A percentile compares a stretch with the other conserved stretches of the same genome.
These are phyloP conservation scores for Imbricaverruca yamaguchii DNA, from an alignment of 2,888 invertebrate species.

Conservation along the genomic window DNA sequence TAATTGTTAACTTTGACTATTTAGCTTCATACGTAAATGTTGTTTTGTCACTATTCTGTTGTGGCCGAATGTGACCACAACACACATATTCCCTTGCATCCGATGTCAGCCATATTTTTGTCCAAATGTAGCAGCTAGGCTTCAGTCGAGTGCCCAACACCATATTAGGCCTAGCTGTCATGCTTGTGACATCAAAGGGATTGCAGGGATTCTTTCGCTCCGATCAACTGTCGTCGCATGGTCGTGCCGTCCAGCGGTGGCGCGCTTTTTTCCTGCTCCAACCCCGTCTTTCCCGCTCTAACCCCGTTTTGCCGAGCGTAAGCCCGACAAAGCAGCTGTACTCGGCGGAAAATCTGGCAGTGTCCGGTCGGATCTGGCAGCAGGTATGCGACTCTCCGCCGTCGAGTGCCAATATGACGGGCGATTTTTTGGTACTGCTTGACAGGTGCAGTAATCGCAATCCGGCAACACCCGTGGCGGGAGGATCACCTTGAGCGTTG, in stretches of 20 bases:
- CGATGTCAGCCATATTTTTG: too few relatives aligned
- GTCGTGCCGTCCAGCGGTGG: background rate
- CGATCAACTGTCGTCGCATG: background rate
- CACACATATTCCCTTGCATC: too few relatives aligned
- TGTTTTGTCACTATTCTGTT: too few relatives aligned
- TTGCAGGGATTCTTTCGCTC: background rate
- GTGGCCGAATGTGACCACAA: too few relatives aligned
- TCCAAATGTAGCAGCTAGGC: too few relatives aligned
- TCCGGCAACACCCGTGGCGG: background rate
- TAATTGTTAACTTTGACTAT: too few relatives aligned
- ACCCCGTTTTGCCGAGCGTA: background rate
- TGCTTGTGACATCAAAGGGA: background rate
- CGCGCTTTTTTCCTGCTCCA: background rate
- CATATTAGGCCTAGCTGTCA: background rate
- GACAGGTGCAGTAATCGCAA: background rate
- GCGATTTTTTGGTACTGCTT: background rate
- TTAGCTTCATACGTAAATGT: too few relatives aligned
- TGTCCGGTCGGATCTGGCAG: background rate
- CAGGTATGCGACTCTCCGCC: conserved; percentile 12
- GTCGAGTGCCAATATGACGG: conserved; percentile 2
- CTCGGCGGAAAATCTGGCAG: background rate
- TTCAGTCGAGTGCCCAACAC: too few relatives aligned
- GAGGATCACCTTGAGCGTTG: background rate
- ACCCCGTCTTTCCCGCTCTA: background rate
- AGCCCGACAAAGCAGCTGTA: background rate